Base-by-base conservation (phyloP, 2,888 invertebrate species). In the Achlya flavicornis region DNA sequence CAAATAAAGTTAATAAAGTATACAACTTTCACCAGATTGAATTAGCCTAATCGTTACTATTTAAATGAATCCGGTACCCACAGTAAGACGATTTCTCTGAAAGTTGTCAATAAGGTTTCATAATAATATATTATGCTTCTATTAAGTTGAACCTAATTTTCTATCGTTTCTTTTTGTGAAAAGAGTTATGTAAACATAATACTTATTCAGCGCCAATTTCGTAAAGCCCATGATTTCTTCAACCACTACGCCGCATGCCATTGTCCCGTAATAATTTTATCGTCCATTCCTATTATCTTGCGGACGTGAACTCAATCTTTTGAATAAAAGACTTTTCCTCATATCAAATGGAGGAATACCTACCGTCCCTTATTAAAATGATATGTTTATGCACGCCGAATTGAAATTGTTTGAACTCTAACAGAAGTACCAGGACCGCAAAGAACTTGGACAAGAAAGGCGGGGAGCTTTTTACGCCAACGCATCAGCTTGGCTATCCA, bases 261-360 rank as follows among this genome's bases (percentile, higher is more conserved):
- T 61, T 38, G 46, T 46, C n/a, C 46, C 46, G 46, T 46, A 46
- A 64, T 65, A 61, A 72, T 66, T 70, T 64, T 62, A 58, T 61
- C 58, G 69, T 65, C 59, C 69, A 69, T 61, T 68, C 65, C 68
- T 68, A 58, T 68, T 66, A 61, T 41, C 60, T 6, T 38, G 46
- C 41, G 26, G 33, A 41, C 32, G 19, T 26, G 61, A 70, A 64
- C 57, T 53, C 53, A 61, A 64, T 68, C n/a, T n/a, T 46, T n/a
- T n/a, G n/a, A 46, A 6, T 0, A 46, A 46, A 46, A 1, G n/a
- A 46, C 6, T 46, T 46, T 46, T 46, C 46, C 46, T 46, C 4
- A 6, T 46, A 46, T 46, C 26, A 1, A 46, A 46, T 10, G 26
- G 26, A 26, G 26, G 26, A 26, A 26, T 26, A 26, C 10, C 4